phyloP scores from a whole-genome alignment of 2,797 vertebrate genomes.

The Labroides dimidiatus region DNA sequence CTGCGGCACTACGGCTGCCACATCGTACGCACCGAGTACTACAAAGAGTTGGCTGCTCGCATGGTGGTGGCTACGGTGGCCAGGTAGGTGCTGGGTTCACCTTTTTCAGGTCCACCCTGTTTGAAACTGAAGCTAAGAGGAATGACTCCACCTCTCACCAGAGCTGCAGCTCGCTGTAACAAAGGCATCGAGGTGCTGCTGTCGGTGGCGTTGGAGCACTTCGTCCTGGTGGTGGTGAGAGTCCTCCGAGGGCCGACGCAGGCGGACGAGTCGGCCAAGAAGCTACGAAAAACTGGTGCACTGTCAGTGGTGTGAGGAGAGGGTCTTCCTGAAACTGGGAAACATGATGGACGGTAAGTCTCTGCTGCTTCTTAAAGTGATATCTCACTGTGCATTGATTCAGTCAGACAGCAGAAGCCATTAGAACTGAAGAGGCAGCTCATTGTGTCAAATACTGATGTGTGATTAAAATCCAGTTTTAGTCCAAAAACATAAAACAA shows the following conservation, averaged over 20 bases:
- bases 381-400: too few species aligned
- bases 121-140: too few species aligned
- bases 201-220: conserved; percentile 94
- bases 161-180: conserved; percentile 96
- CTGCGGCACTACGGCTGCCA: conserved; percentile 93
- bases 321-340: conserved; percentile 92
- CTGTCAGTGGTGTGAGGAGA: conserved; percentile 98
- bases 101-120: too few species aligned
- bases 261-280: conserved; percentile 90
- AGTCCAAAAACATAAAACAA: too few species aligned
- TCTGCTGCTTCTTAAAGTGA: background rate
- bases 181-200: conserved; percentile 97
- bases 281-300: conserved; percentile 92
- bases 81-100: conserved; percentile 79
- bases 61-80: conserved; percentile 90
- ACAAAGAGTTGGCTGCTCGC: conserved; percentile 93
- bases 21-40: conserved; percentile 96
- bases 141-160: conserved; percentile 44
- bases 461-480: too few species aligned
- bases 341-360: conserved; percentile 93
- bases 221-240: conserved; percentile 94
- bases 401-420: too few species aligned
- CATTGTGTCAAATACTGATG: too few species aligned
- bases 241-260: conserved; percentile 91
- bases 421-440: too few species aligned